phyloP scores from a whole-genome alignment of 2,797 vertebrate species.

The Pangasius krempfi region DNA sequence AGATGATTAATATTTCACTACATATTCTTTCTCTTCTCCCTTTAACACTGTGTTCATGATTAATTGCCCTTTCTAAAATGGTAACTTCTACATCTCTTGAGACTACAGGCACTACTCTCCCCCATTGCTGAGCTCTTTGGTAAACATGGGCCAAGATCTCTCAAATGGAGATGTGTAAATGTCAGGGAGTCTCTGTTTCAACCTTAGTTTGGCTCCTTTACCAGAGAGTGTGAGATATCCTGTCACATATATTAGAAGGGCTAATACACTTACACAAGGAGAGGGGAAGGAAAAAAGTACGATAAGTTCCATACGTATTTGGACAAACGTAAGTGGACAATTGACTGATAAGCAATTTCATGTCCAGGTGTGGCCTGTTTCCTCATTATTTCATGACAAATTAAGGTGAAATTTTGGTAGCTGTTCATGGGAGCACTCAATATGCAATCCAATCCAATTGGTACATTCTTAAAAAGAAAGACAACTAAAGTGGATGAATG shows the following conservation, averaged over 20 bases:
- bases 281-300: background rate
- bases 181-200: conserved; percentile 8
- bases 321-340: too few species aligned
- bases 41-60: conserved; percentile 40
- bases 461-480: too few species aligned
- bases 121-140: conserved; percentile 33
- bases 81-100: conserved; percentile 34
- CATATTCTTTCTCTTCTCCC: conserved; percentile 33
- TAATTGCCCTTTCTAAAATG: conserved; percentile 51
- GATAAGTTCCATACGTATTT: too few species aligned
- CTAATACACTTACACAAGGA: conserved; percentile 20
- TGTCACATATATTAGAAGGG: conserved; percentile 8
- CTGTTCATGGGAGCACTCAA: too few species aligned
- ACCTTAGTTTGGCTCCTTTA: background rate
- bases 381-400: too few species aligned
- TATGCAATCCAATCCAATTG: too few species aligned
- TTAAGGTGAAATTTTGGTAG: too few species aligned
- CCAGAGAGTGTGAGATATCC: conserved; percentile 19
- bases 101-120: conserved; percentile 31
- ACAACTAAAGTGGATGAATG: too few species aligned
- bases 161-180: conserved; percentile 13
- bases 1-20: conserved; percentile 48
- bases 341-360: too few species aligned
- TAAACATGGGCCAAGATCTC: conserved; percentile 41
- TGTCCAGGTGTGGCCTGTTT: too few species aligned